These are phyloP conservation scores for Aphelinus atriplicis DNA, from an alignment of 1,140 invertebrate species.

Conservation along the genomic window DNA sequence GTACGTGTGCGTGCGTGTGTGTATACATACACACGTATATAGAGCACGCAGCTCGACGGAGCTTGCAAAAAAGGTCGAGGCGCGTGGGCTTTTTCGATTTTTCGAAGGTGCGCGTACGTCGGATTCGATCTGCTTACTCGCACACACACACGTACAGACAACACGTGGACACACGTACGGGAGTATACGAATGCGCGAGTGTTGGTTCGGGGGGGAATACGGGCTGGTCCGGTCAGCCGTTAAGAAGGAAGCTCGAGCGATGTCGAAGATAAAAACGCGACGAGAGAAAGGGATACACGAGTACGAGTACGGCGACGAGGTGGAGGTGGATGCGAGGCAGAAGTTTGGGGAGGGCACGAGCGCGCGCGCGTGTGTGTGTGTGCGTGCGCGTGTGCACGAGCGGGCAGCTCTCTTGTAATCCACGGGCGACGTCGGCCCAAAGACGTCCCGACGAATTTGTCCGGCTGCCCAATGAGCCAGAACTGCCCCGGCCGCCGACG, in stretches of 20 bases:
- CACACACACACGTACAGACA: conserved; percentile 24
- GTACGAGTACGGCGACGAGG: neutral
- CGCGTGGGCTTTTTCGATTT: conserved; percentile 6
- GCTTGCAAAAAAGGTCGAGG: no score
- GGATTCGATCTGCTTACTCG: conserved; percentile 36
- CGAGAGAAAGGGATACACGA: conserved; percentile 1
- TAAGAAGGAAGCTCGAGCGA: conserved; percentile 59
- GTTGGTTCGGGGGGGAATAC: no score
- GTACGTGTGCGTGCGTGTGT: no score
- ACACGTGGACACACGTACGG: conserved; percentile 17
- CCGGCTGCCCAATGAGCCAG: conserved; percentile 57
- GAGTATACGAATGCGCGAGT: no score
- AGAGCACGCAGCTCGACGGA: no score
- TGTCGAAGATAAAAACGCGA: conserved; percentile 55
- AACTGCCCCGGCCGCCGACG: conserved; percentile 29
- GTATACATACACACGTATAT: no score
- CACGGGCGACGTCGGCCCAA: conserved; percentile 46
- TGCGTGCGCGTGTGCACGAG: neutral
- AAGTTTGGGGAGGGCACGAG: conserved; percentile 5
- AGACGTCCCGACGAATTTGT: conserved; percentile 57
- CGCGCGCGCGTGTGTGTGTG: neutral
- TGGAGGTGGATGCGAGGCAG: neutral
- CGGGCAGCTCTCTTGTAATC: conserved; percentile 46
- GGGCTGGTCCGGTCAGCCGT: conserved; percentile 51
- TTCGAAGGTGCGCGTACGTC: conserved; percentile 38